phyloP scores from a whole-genome alignment of 2,113 vertebrate species.

The Mugil cephalus region DNA sequence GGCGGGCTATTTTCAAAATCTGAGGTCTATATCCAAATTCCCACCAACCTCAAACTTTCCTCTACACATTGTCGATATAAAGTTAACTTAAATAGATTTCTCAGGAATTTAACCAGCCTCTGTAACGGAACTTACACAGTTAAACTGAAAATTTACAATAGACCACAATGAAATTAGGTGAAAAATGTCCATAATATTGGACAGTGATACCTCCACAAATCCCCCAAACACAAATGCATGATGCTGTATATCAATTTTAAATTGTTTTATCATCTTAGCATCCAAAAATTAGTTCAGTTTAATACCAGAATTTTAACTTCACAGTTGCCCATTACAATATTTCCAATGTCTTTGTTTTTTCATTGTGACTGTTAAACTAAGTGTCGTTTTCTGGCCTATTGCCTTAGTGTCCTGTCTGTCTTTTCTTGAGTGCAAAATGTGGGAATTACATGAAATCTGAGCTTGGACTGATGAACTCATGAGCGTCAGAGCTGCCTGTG shows the following conservation, averaged over 20 bases:
- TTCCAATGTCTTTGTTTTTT: not conserved
- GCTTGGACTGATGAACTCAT: no score
- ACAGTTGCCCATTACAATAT: not conserved
- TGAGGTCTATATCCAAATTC: not conserved
- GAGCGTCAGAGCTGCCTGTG: constrained; percentile 16
- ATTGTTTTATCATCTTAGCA: no score
- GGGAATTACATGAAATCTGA: not conserved
- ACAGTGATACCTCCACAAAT: no score
- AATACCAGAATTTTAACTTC: not conserved
- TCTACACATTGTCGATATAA: not conserved
- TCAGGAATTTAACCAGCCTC: not conserved
- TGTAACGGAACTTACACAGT: not conserved
- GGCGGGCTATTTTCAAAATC: no score
- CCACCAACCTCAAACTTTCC: not conserved
- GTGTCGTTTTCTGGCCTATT: not conserved
- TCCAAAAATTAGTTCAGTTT: no score
- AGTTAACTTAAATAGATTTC: not conserved
- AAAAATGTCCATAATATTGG: no score
- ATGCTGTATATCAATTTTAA: no score
- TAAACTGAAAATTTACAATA: not conserved
- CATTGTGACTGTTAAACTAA: not conserved
- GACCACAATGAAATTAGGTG: no score
- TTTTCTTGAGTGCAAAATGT: constrained; percentile 10
- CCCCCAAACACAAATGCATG: no score
- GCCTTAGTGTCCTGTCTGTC: no score